These are phyloP conservation scores for Pemphredon lugubris DNA, from an alignment of 2,888 invertebrate species.

Conservation along the genomic window DNA sequence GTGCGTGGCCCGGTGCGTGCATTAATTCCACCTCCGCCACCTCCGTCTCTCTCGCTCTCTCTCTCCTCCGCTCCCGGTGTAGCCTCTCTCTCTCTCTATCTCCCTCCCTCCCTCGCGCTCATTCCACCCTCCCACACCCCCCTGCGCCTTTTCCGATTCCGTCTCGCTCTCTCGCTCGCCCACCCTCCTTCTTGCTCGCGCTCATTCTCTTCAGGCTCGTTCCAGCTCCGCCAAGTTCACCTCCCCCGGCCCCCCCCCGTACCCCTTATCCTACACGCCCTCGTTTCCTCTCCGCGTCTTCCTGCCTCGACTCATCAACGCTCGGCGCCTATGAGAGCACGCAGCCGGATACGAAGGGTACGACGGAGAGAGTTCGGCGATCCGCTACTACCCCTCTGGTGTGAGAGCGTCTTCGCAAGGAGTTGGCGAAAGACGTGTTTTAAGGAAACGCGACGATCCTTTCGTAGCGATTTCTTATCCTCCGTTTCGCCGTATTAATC, in stretches of 20 bases:
- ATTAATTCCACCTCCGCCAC: constrained; percentile 76
- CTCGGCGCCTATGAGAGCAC: constrained; percentile 68
- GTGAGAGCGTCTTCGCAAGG: constrained; percentile 31
- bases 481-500: too few species aligned
- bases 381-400: constrained; percentile 52
- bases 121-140: constrained; percentile 8
- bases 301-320: constrained; percentile 75
- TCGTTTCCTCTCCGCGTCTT: constrained; percentile 68
- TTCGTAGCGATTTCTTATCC: too few species aligned
- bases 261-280: constrained; percentile 49
- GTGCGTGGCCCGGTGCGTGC: constrained; percentile 79
- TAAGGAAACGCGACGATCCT: constrained; percentile 62
- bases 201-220: constrained; percentile 62
- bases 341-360: constrained; percentile 62
- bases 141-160: too few species aligned
- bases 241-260: constrained; percentile 22
- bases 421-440: constrained; percentile 53
- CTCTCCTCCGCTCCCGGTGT: constrained; percentile 26
- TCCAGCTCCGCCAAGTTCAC: constrained; percentile 45
- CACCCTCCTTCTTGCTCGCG: constrained; percentile 50
- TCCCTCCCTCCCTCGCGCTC: constrained; percentile 43
- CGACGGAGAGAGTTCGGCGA: constrained; percentile 54
- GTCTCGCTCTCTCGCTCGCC: constrained; percentile 21
- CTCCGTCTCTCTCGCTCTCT: constrained; percentile 51
- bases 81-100: constrained; percentile 27